phyloP scores from a whole-genome alignment of 2,888 invertebrate genomes.

The Aricia artaxerxes region DNA sequence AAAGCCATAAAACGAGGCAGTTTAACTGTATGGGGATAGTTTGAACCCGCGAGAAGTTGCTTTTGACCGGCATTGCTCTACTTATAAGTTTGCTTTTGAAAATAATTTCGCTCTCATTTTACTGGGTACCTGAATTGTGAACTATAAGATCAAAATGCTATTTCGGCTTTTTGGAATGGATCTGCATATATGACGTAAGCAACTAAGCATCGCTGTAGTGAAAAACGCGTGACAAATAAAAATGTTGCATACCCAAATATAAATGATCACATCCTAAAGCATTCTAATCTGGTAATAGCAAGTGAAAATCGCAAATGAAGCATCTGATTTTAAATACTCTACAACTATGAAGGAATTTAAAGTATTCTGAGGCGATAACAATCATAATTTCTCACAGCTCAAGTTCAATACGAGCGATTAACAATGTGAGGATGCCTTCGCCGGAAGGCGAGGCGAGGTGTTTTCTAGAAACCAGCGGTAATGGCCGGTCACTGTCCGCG shows the following conservation, averaged over 20 bases:
- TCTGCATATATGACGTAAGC: background rate
- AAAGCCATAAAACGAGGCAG: slow-evolving; percentile 8
- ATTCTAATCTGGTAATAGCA: too few relatives aligned
- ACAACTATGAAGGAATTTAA: background rate
- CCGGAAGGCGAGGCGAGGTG: slow-evolving; percentile 15
- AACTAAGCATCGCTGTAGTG: background rate
- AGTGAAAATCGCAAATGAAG: background rate
- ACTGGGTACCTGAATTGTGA: background rate
- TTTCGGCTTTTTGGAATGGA: background rate
- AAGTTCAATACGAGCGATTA: slow-evolving; percentile 9
- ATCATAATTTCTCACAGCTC: slow-evolving; percentile 20
- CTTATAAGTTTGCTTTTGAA: background rate
- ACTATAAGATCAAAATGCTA: background rate
- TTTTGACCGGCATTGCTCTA: background rate
- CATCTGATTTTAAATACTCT: background rate
- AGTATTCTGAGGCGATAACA: background rate
- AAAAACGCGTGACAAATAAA: background rate
- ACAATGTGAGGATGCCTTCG: slow-evolving; percentile 21
- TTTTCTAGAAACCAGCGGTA: slow-evolving; percentile 23
- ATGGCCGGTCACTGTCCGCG: slow-evolving; percentile 18
- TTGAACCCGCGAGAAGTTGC: background rate
- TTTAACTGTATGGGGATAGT: slow-evolving; percentile 6
- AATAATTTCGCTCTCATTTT: background rate
- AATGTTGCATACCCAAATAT: too few relatives aligned
- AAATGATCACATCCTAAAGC: too few relatives aligned